These are phyloP conservation scores for Schlechtendalia chinensis DNA, from an alignment of 1,140 invertebrate species.

Conservation along the genomic window DNA sequence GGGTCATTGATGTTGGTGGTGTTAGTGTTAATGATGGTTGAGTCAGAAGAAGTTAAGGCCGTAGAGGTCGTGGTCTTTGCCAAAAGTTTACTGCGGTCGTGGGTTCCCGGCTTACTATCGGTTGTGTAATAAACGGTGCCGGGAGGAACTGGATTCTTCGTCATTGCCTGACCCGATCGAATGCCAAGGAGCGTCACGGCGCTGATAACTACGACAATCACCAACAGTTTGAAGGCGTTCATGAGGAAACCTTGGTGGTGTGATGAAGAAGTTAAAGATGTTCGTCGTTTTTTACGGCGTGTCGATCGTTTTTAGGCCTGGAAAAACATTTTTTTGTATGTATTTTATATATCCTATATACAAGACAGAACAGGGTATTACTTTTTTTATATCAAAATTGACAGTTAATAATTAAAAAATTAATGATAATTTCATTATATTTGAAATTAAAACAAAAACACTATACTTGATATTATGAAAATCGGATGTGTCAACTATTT, in stretches of 20 bases:
- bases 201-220: neutral
- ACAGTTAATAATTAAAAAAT: too few species aligned
- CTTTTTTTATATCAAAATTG: too few species aligned
- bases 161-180: conserved; percentile 16
- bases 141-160: neutral
- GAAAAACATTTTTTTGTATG: neutral
- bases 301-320: neutral
- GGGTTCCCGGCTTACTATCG: neutral
- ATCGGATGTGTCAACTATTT: too few species aligned
- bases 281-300: neutral
- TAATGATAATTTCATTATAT: too few species aligned
- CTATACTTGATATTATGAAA: too few species aligned
- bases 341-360: neutral
- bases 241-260: neutral
- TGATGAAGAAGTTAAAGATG: neutral
- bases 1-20: too few species aligned
- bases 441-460: too few species aligned
- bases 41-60: neutral
- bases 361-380: neutral
- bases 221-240: conserved; percentile 4
- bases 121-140: neutral
- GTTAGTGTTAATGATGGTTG: too few species aligned
- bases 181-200: conserved; percentile 14
- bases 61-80: neutral
- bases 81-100: neutral